Evolutionary conservation across 2,113 vertebrate species (phyloP).

Genomic region (Ginglymostoma cirratum): DNA sequence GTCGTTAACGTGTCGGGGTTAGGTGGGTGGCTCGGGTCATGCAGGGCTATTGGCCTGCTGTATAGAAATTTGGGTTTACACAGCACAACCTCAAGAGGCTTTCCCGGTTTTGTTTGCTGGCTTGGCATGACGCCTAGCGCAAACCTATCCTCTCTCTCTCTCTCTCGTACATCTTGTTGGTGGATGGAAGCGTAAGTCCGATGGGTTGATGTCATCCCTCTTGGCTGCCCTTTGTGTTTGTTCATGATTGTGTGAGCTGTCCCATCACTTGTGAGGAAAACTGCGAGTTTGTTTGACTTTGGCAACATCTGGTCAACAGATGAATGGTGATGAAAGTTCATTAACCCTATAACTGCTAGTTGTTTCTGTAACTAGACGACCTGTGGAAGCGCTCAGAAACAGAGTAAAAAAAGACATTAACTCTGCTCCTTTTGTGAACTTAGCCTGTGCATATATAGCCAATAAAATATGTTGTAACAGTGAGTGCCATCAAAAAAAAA

Average conservation of each 20-base stretch:
- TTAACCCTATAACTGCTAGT: neutral
- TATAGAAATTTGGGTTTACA: neutral
- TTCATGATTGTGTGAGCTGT: neutral
- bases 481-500: too few species aligned
- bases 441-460: neutral
- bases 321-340: neutral
- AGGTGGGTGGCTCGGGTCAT: neutral
- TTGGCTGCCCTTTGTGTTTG: conserved; percentile 9
- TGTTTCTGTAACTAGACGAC: neutral
- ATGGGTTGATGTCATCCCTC: neutral
- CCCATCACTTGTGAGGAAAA: neutral
- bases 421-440: neutral
- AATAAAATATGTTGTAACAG: neutral
- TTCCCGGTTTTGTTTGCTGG: neutral
- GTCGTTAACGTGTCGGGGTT: neutral
- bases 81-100: neutral
- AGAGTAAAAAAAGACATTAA: neutral
- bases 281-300: neutral
- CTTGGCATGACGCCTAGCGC: neutral
- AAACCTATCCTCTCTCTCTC: neutral
- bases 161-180: neutral
- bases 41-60: neutral
- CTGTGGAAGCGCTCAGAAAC: neutral
- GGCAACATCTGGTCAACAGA: conserved; percentile 26
- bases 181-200: neutral